Evolutionary conservation across 2,797 vertebrate genomes (phyloP).

Genomic region (Champsocephalus esox): DNA sequence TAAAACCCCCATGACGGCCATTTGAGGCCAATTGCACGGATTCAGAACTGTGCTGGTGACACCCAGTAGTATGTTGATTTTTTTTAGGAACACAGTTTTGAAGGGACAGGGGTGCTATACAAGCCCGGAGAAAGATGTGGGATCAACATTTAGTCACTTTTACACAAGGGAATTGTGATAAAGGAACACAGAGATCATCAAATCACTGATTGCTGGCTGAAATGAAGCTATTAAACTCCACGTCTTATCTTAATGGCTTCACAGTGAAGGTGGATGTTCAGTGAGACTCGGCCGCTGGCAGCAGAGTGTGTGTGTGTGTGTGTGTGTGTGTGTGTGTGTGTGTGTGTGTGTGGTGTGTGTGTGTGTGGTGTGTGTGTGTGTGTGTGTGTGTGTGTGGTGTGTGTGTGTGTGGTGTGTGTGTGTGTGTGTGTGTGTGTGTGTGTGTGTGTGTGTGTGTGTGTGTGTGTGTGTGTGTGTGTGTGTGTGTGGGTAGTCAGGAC

Average conservation of each 20-base stretch:
- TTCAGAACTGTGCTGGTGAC: conserved; percentile 3
- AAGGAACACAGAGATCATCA: conserved; percentile 38
- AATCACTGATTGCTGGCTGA: conserved; percentile 26
- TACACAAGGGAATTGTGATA: conserved; percentile 24
- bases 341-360: not conserved
- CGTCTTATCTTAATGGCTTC: conserved; percentile 64
- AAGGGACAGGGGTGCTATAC: not conserved
- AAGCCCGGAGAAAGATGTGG: not conserved
- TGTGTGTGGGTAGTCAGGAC: too few relatives aligned
- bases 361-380: not conserved
- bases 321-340: not conserved
- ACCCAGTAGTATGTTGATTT: not conserved
- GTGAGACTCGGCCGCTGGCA: conserved; percentile 21
- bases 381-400: not conserved
- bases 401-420: not conserved
- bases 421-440: not conserved
- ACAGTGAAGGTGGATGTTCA: conserved; percentile 27
- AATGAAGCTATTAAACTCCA: conserved; percentile 56
- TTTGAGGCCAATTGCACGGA: conserved; percentile 18
- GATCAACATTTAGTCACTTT: conserved; percentile 22
- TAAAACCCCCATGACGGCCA: not conserved
- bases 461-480: not conserved
- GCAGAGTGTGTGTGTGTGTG: not conserved
- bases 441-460: not conserved
- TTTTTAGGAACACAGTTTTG: conserved; percentile 9